Evolutionary conservation across 2,113 vertebrate species (phyloP).

Genomic region (Arenaria interpres): DNA sequence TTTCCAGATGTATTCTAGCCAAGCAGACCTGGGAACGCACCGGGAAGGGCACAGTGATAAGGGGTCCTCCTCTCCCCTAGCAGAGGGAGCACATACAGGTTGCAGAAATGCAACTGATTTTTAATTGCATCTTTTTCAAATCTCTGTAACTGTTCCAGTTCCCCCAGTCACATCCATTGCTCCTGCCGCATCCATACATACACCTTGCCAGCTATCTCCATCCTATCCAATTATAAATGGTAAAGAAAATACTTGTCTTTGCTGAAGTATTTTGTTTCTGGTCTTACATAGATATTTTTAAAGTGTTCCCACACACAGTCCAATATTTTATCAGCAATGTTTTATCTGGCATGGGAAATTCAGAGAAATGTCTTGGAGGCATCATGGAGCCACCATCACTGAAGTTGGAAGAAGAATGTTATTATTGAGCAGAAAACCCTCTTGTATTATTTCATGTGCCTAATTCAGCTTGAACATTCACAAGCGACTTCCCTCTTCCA

Average conservation of each 20-base stretch:
- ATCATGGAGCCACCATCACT: not conserved
- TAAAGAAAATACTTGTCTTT: not conserved
- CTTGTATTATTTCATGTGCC: not conserved
- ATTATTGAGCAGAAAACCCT: not conserved
- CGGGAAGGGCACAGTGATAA: not conserved
- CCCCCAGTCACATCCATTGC: not conserved
- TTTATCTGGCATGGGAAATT: not conserved
- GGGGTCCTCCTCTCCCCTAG: not conserved
- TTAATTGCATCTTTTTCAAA: not conserved
- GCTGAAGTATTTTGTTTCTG: not conserved
- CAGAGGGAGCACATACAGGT: not conserved
- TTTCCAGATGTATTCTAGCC: not conserved
- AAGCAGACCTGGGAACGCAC: not conserved
- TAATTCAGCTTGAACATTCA: not conserved
- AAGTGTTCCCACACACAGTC: not conserved
- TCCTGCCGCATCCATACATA: too few species aligned
- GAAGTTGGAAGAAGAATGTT: not conserved
- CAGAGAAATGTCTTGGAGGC: not conserved
- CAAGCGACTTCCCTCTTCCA: not conserved
- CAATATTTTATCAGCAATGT: not conserved
- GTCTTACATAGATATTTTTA: not conserved
- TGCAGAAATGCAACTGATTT: not conserved
- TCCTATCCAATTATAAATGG: not conserved
- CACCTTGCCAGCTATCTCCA: not conserved
- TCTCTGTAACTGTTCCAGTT: not conserved